Evolutionary conservation across 2,113 vertebrate genomes (phyloP).

Genomic region (Budorcas taxicolor): DNA sequence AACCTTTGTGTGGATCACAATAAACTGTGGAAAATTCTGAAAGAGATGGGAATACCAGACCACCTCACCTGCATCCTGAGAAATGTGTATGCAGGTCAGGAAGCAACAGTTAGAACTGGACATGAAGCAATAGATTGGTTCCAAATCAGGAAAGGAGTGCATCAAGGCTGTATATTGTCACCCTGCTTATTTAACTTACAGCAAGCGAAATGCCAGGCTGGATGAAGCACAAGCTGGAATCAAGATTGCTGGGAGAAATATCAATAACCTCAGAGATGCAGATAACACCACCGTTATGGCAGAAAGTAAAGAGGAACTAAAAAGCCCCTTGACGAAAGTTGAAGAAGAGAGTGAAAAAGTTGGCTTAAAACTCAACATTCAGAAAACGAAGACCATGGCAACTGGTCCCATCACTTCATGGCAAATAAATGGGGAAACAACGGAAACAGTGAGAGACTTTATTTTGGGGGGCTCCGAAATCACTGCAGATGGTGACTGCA

Average conservation of each 20-base stretch:
- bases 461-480: fast-evolving
- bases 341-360: not conserved
- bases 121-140: not conserved
- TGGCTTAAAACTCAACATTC: not conserved
- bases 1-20: not conserved
- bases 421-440: not conserved
- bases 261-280: not conserved
- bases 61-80: not conserved
- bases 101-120: not conserved
- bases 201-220: not conserved
- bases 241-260: not conserved
- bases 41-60: not conserved
- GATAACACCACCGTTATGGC: not conserved
- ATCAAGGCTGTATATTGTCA: not conserved
- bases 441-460: not conserved
- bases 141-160: not conserved
- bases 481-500: not conserved
- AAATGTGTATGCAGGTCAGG: not conserved
- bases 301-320: not conserved
- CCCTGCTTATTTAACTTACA: not conserved
- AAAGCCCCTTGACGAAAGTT: not conserved
- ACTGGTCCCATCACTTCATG: not conserved
- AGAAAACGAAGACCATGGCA: not conserved
- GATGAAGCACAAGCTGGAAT: not conserved
- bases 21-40: not conserved